Evolutionary conservation across 2,113 vertebrate genomes (phyloP), one percentile per base, ranked within the genome.

Genomic region (Calyptommatus sinebrachiatus): DNA sequence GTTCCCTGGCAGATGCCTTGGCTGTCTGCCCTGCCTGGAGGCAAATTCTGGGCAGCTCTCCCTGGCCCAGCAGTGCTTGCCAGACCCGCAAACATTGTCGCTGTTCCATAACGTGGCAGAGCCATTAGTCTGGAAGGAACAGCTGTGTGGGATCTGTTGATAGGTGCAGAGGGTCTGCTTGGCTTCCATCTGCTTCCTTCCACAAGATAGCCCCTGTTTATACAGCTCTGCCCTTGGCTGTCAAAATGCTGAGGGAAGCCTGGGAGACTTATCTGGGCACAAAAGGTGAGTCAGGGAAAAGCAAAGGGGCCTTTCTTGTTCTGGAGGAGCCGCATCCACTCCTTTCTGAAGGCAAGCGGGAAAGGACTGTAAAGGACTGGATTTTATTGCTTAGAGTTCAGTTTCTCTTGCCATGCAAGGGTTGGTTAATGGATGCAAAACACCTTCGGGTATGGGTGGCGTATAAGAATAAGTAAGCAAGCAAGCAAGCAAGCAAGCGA

Each of bases 121-220:
- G 80, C 69, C 62, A 78, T 71, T 78, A 60, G 72, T 71, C 76
- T 65, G 8, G 61, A 5, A 8, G 62, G 78, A 81, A 76, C 83
- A 84, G 86, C 88, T 84, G 86, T 41, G 81, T 35, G 82, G 77
- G 73, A 71, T n/a, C 78, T 28, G 82, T 76, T 1, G 53, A 29
- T 4, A n/a, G 79, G 80, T 71, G 2, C 77, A 31, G 5, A 63
- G 24, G 67, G 57, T 53, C 80, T 24, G 76, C 16, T 11, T 7
- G 66, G 57, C 61, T 71, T 57, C 82, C 83, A 76, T 80, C 89
- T 79, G 79, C 63, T 80, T 78, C 70, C 66, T n/a, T 57, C 29
- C 65, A 41, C 63, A 57, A 78, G 62, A 45, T 57, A 81, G 21
- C 78, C 35, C 26, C 62, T 71, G 26, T 80, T 76, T 53, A 63